Evolutionary conservation across 2,888 invertebrate genomes (phyloP).

Genomic region (Calameuta filiformis): DNA sequence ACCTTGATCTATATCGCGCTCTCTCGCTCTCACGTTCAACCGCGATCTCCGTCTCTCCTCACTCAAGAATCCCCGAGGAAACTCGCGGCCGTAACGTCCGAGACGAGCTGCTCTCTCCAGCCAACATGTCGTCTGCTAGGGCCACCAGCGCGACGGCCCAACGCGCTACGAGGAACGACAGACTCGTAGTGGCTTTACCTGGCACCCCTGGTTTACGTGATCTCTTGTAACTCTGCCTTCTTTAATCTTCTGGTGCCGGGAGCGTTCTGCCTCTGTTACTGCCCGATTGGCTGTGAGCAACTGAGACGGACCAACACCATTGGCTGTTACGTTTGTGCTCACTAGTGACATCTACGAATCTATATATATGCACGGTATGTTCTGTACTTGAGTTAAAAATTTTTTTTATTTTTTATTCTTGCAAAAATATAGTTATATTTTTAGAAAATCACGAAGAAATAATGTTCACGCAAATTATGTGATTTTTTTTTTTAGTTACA

Average conservation of each 20-base stretch:
- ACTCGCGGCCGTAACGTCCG: constrained; percentile 59
- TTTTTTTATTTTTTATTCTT: neutral
- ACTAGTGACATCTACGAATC: neutral
- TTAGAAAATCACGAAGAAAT: neutral
- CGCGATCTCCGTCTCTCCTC: constrained; percentile 27
- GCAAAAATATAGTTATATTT: neutral
- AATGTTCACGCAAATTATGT: neutral
- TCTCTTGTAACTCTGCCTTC: neutral
- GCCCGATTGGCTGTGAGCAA: neutral
- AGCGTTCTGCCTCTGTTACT: neutral
- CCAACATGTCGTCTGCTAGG: constrained; percentile 68
- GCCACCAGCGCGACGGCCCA: constrained; percentile 45
- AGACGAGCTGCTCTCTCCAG: constrained; percentile 64
- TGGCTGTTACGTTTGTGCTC: neutral
- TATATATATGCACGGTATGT: neutral
- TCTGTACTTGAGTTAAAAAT: neutral
- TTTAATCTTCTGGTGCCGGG: neutral
- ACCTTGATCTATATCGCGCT: constrained; percentile 4
- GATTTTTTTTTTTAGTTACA: neutral
- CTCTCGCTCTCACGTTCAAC: constrained; percentile 9
- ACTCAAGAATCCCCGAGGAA: constrained; percentile 54
- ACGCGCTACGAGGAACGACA: constrained; percentile 32
- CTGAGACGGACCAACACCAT: neutral
- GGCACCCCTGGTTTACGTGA: constrained; percentile 7
- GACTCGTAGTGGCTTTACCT: constrained; percentile 15